Evolutionary conservation across 2,888 invertebrate genomes (phyloP).

Genomic region (Lochmaea crataegi): DNA sequence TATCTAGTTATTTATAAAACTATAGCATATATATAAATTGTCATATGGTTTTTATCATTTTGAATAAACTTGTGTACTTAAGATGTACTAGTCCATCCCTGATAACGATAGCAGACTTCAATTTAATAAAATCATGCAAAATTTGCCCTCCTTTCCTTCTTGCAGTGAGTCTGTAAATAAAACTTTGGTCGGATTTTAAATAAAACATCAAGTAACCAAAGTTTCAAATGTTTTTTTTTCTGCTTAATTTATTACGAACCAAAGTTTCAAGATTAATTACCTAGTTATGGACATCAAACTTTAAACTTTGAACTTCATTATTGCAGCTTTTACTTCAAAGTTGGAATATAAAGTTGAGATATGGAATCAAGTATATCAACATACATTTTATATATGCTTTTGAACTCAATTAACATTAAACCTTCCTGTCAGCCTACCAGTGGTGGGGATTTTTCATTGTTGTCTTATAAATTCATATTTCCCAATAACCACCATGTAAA

Average conservation of each 20-base stretch:
- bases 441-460: too few species aligned
- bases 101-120: not conserved
- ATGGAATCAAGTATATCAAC: not conserved
- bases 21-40: too few species aligned
- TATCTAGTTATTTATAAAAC: too few species aligned
- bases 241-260: not conserved
- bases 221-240: not conserved
- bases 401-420: not conserved
- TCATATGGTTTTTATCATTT: too few species aligned
- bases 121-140: not conserved
- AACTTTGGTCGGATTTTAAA: not conserved
- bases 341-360: not conserved
- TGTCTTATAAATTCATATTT: too few species aligned
- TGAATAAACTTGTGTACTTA: too few species aligned
- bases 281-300: not conserved
- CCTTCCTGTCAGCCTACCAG: too few species aligned
- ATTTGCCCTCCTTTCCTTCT: not conserved
- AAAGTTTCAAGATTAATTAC: not conserved
- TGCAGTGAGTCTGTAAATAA: not conserved
- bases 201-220: slow-evolving; percentile 2
- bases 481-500: too few species aligned
- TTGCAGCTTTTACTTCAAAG: not conserved
- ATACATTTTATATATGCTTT: not conserved
- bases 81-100: not conserved
- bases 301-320: not conserved